Evolutionary conservation across 2,888 invertebrate genomes (phyloP), one percentile per base, ranked within the genome.

Genomic region (Lasioglossum malachurum): DNA sequence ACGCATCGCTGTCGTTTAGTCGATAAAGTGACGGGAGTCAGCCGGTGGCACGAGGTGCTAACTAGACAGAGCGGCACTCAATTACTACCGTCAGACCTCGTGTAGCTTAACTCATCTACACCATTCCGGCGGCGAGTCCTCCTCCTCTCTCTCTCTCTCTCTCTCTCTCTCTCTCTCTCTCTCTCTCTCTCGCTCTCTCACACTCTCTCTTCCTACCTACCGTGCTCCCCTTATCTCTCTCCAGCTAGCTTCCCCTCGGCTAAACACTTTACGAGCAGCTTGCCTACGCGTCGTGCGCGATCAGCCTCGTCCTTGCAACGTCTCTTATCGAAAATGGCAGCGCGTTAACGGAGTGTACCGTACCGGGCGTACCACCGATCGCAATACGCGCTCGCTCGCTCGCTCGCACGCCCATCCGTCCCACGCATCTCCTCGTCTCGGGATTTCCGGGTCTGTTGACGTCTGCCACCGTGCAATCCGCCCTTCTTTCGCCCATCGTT

Each of bases 201-300:
- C 92, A 82, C 87, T 92, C 87, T 82, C 88, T 76, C 89, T 82
- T 83, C 85, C 92, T 81, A 91, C 82, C 92, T 80, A 53, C 49
- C 19, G 19, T 53, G 23, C 23, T 23, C 2, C 53, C 23, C 53
- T 23, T 53, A 23, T 23, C 53, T 23, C 92, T 82, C 92, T 83
- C 87, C 92, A 91, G 93, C 93, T 92, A 92, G 93, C 93, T 93
- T 93, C 94, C 94, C 94, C 94, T 93, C 94, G 92, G 93, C 95
- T 95, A 95, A 95, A 95, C 95, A 94, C 95, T 95, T 95, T 95
- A 94, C 94, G 95, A 94, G 95, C 94, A 94, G 95, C 94, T 94
- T 94, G 94, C 94, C 94, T 94, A 93, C 92, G 93, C 94, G 95
- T 95, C 95, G 93, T 90, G 90, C 87, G 89, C 93, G 94, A 94